A percentile compares a stretch with the other conserved stretches of the same genome.
These are phyloP conservation scores for Scaptomyza pallida DNA, from an alignment of 1,140 invertebrate genomes.

Conservation along the genomic window DNA sequence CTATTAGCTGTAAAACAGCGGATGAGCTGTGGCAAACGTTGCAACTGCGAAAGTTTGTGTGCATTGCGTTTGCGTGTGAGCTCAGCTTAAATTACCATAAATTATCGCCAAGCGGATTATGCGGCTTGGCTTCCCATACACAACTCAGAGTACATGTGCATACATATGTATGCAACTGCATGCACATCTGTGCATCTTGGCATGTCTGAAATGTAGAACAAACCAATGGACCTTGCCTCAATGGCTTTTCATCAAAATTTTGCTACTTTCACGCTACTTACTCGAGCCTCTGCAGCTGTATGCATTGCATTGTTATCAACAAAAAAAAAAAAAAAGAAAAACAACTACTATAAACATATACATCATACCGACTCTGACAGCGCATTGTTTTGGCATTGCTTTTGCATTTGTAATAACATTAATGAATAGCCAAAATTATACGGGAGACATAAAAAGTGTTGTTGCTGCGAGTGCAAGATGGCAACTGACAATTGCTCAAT, in stretches of 20 bases:
- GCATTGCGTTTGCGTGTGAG: slow-evolving; percentile 61
- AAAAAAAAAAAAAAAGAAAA: slow-evolving; percentile 2
- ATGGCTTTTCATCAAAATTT: slow-evolving; percentile 28
- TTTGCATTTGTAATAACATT: slow-evolving; percentile 39
- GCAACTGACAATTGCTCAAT: neutral
- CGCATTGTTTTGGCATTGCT: slow-evolving; percentile 27
- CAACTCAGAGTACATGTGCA: too few species aligned
- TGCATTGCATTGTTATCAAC: neutral
- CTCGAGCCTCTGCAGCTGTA: neutral
- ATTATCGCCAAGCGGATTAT: slow-evolving; percentile 72
- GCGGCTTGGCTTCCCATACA: slow-evolving; percentile 37
- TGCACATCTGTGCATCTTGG: slow-evolving; percentile 17
- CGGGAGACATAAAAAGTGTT: slow-evolving; percentile 27
- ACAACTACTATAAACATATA: neutral
- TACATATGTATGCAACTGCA: slow-evolving; percentile 2
- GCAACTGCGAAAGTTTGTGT: slow-evolving; percentile 56
- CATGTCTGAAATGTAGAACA: slow-evolving; percentile 62
- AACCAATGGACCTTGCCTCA: slow-evolving; percentile 28
- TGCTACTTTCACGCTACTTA: slow-evolving; percentile 54
- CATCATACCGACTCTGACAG: slow-evolving; percentile 33
- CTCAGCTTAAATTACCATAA: slow-evolving; percentile 66
- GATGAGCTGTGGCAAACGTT: slow-evolving; percentile 41
- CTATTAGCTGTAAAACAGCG: slow-evolving; percentile 44
- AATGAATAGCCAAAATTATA: slow-evolving; percentile 55
- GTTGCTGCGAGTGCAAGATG: slow-evolving; percentile 7